These are phyloP conservation scores for Corella eumyota DNA, from an alignment of 23 tunicate genomes.

Conservation along the genomic window DNA sequence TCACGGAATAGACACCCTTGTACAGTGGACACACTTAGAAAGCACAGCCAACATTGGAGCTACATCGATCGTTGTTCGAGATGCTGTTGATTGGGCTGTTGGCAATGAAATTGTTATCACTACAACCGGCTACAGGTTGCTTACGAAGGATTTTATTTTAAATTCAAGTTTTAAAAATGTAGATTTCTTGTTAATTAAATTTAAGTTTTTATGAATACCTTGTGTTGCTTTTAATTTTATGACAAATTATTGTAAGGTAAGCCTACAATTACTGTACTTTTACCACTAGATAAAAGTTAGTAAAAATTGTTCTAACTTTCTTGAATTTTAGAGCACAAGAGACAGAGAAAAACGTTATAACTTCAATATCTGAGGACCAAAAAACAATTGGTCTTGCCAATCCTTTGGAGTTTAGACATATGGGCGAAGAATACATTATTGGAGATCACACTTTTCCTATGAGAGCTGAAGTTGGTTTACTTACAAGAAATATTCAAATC, in stretches of 20 bases:
- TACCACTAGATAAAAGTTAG: no score
- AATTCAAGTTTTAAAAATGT: background rate
- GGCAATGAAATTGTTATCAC: conserved; percentile 90
- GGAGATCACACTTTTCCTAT: no score
- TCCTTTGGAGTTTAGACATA: conserved; percentile 30
- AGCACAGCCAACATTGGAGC: conserved; percentile 49
- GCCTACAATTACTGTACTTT: no score
- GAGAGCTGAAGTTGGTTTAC: conserved; percentile 88
- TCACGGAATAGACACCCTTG: conserved; percentile 31
- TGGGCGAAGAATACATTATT: conserved; percentile 26
- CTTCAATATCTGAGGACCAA: conserved; percentile 20
- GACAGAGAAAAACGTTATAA: conserved; percentile 48
- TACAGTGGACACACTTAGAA: conserved; percentile 48
- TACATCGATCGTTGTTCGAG: conserved; percentile 12
- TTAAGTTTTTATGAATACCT: no score
- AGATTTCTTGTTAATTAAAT: no score
- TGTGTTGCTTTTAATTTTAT: no score
- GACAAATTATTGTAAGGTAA: no score
- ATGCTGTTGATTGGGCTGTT: conserved; percentile 67
- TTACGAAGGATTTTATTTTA: background rate
- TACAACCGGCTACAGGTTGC: conserved; percentile 51
- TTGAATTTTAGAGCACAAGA: conserved; percentile 16
- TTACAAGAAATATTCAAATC: conserved; percentile 68
- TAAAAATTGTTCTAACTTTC: no score
- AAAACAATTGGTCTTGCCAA: conserved; percentile 19